Base-by-base conservation (phyloP, 2,113 vertebrate species). In the Tursiops truncatus region DNA sequence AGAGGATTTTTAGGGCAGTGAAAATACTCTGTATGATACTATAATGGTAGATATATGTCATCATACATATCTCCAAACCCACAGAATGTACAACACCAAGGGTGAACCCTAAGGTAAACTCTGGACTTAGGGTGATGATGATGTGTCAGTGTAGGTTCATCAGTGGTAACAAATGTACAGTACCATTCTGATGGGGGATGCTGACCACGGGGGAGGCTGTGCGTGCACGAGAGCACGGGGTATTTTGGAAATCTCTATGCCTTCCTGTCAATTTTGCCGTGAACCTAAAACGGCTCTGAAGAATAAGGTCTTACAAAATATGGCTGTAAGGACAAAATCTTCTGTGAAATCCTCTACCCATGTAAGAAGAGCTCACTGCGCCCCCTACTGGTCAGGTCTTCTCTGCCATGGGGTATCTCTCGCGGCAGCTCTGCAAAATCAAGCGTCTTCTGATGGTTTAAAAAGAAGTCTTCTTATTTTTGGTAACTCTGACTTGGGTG, bases 331-430 rank as follows among this genome's bases (percentile, higher is more conserved):
- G 60, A 26, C 13, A 38, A 50, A 47, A n/a, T 67, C 15, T 28
- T 65, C 5, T 2, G 0, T 44, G 28, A 67, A 28, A 7, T 36
- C 33, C 31, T 47, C 8, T 0, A 13, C 63, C 28, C 8, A 4
- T 1, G 14, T 36, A 60, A 15, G 17, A 50, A 68, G 11, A 76
- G 76, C 62, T 86, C 8, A 33, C 28, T 58, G 86, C 6, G 8
- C 82, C 95, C 92, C 33, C 92, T 84, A 23, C 77, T 38, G 82
- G 86, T 70, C 36, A 20, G 14, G 21, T 67, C 84, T 62, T 62
- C 36, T 50, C 58, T 38, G 0, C 23, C 2, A 0, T 2, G 31
- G 14, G 23, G 4, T 6, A 0, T 5, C 8, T 20, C 38, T 62
- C 8, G 13, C 2, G 6, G 9, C 2, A 60, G 50, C 33, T 41